Evolutionary conservation across 2,113 vertebrate genomes (phyloP), one percentile per base, ranked within the genome.

Genomic region (Oncorhynchus gorbuscha): DNA sequence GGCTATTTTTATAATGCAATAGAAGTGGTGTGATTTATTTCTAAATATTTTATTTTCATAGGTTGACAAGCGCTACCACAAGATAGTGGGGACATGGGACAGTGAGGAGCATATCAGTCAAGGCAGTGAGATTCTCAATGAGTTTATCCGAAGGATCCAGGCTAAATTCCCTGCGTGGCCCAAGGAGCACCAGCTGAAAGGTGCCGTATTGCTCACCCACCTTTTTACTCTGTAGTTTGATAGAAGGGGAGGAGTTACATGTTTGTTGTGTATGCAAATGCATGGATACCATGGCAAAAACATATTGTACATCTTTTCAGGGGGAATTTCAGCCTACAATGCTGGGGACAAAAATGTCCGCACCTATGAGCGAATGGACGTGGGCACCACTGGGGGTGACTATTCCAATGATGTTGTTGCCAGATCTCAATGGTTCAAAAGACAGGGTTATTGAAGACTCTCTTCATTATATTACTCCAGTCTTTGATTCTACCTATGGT

Each of bases 321-420:
- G 83, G 28, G 84, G 80, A 13, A 88, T 86, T 76, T 94, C 94
- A 24, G 91, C 89, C 75, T 95, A 93, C 58, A 90, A 8, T 1
- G 77, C 85, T 13, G 89, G 83, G 48, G 0, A 58, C 26, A 3
- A 28, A 51, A 93, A 92, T 26, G 4, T 83, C 61, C 83, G 48
- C 9, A 90, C 88, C 1, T 90, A 88, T 0, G 0, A 87, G 0
- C 1, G 55, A 26, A 79, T 78, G 77, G 88, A 86, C 49, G 6
- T 13, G 18, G 65, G 82, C 20, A 91, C 85, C 76, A 73, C 90
- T 26, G 88, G 84, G 22, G 24, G 71, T 72, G 90, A 88, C 74
- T 96, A 95, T 0, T 80, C 69, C 74, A 93, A 94, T 67, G 89
- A 91, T 0, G 94, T 95, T 71, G 90, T 95, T 28, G 89, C 93